Conservation (phyloP, 2,888 invertebrate species). For the Ectropis crepuscularia region DNA sequence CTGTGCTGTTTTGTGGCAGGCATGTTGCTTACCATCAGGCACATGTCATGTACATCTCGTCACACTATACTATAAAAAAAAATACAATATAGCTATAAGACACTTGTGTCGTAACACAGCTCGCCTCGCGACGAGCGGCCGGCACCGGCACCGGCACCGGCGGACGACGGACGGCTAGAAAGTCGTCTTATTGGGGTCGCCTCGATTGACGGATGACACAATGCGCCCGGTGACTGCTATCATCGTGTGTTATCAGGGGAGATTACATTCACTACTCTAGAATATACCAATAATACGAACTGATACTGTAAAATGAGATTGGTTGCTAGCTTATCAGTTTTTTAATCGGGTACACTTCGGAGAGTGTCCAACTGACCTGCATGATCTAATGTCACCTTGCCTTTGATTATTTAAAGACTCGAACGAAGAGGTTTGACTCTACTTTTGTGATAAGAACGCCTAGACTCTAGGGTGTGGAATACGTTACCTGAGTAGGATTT, state of each 20-base stretch:
- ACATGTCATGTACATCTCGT: too few relatives aligned
- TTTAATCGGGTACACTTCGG: too few relatives aligned
- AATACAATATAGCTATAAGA: neutral
- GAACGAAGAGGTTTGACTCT: too few relatives aligned
- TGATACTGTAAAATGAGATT: neutral
- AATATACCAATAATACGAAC: neutral
- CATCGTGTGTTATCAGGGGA: neutral
- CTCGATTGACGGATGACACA: conserved; percentile 24
- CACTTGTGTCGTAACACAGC: conserved; percentile 19
- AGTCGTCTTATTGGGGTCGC: conserved; percentile 27
- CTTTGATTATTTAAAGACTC: too few relatives aligned
- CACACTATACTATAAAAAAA: neutral
- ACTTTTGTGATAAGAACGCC: too few relatives aligned
- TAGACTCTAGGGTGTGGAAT: too few relatives aligned
- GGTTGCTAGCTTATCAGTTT: too few relatives aligned
- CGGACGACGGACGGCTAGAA: conserved; percentile 26
- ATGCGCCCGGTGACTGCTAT: conserved; percentile 3
- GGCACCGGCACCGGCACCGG: neutral
- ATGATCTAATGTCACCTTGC: too few relatives aligned
- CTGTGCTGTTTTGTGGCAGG: too few relatives aligned
- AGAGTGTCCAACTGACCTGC: too few relatives aligned
- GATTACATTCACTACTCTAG: neutral
- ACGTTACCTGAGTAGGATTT: too few relatives aligned
- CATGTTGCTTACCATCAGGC: too few relatives aligned
- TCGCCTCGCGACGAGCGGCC: conserved; percentile 14